Evolutionary conservation across 1,140 invertebrate species (phyloP), one percentile per base, ranked within the genome.

Genomic region (Diplogasteroides magnus): DNA sequence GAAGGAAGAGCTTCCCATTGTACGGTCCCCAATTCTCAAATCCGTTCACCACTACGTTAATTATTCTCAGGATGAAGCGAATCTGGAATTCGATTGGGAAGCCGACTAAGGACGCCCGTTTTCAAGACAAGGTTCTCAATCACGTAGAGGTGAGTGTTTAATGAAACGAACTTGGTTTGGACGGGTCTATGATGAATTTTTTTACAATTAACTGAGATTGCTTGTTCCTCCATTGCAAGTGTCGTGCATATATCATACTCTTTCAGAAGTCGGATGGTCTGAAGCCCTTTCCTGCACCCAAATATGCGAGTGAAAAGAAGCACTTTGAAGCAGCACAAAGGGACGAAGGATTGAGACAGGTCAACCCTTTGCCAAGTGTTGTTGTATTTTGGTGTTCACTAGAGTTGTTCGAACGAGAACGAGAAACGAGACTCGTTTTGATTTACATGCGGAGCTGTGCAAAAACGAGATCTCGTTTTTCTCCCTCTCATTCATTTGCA

Each of bases 101-200:
- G 28, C 31, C 64, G 26, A 66, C 64, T 6, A 70, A 70, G 31
- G 64, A 70, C 32, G 31, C 68, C 2, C 32, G 68, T 29, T 70
- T 57, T 28, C 55, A 57, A 48, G 70, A 25, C 14, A 71, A 62
- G 26, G 70, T 68, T 19, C 27, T 72, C 11, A 62, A 73, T 6
- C 60, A 74, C n/a, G 28, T 71, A 2, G 70, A 72, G 29, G 71
- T 73, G 32, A 73, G 74, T 26, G 68, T 63, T 23, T 23, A 13
- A 14, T 67, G 69, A 59, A 57, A 56, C 15, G 69, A 71, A 59
- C 37, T 67, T 71, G n/a, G 25, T 11, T 13, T 61, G 15, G 15
- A 14, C 25, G 25, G 13, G 13, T 61, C 11, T 61, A 11, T 61
- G 25, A 26, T 11, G 13, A n/a, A 61, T 61, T 14, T 61, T 14